Evolutionary conservation across 2,888 invertebrate species (phyloP).

Genomic region (Tricholauxania praeusta): DNA sequence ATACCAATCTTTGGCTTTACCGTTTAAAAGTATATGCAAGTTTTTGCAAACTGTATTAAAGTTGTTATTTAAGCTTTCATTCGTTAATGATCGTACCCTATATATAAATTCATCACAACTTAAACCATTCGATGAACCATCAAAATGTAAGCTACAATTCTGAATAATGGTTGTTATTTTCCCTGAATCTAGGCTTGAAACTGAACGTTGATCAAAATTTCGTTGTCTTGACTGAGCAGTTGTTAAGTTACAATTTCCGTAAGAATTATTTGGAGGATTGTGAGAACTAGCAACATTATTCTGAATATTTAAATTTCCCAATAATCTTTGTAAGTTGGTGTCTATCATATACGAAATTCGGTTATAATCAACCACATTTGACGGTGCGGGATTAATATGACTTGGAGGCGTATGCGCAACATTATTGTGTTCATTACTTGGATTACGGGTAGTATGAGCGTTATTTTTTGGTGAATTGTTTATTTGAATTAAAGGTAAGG

Average conservation of each 20-base stretch:
- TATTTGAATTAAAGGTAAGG: background rate
- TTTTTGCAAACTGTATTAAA: slow-evolving; percentile 6
- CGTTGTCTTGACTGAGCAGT: background rate
- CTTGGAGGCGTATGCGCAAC: no score
- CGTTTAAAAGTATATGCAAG: slow-evolving; percentile 18
- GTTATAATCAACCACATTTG: no score
- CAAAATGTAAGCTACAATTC: no score
- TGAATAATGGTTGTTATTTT: background rate
- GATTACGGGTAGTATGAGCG: no score
- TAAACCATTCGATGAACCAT: background rate
- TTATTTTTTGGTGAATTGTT: background rate
- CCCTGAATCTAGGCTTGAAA: background rate
- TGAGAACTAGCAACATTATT: no score
- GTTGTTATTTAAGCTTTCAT: background rate
- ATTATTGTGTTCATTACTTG: no score
- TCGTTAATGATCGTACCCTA: background rate
- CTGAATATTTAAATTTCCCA: no score
- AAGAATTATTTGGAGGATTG: background rate
- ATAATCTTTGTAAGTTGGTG: no score
- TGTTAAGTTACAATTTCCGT: background rate
- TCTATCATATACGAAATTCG: no score
- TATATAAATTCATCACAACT: slow-evolving; percentile 1
- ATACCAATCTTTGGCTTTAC: slow-evolving; percentile 16
- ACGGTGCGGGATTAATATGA: no score
- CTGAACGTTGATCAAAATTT: no score